phyloP scores from a whole-genome alignment of 2,888 invertebrate species.

The Cheilosia soror region DNA sequence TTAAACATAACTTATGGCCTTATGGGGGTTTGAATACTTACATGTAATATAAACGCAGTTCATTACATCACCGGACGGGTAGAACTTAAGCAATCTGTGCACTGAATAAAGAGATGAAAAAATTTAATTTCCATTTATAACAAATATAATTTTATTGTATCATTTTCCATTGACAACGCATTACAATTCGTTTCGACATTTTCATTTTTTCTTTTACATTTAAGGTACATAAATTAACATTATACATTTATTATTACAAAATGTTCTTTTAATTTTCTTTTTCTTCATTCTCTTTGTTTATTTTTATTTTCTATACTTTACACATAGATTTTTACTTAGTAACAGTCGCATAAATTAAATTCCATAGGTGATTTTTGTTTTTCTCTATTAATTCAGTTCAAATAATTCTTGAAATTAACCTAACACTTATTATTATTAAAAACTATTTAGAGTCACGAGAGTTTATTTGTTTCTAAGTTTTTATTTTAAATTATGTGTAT shows the following conservation, averaged over 20 bases:
- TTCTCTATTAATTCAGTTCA: slow-evolving; percentile 45
- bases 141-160: slow-evolving; percentile 68
- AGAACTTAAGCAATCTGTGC: too few relatives aligned
- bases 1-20: too few relatives aligned
- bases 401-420: slow-evolving; percentile 31
- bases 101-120: slow-evolving; percentile 6
- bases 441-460: slow-evolving; percentile 46
- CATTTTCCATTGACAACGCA: slow-evolving; percentile 50
- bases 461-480: slow-evolving; percentile 10
- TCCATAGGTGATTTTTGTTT: slow-evolving; percentile 40
- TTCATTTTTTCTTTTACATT: slow-evolving; percentile 41
- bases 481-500: slow-evolving; percentile 44
- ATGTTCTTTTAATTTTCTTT: not conserved
- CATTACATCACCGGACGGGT: too few relatives aligned
- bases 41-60: too few relatives aligned
- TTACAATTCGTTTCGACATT: slow-evolving; percentile 55
- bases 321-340: slow-evolving; percentile 44
- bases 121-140: slow-evolving; percentile 49
- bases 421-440: slow-evolving; percentile 34
- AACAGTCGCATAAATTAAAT: slow-evolving; percentile 60
- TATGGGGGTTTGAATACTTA: too few relatives aligned
- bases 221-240: slow-evolving; percentile 71
- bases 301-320: slow-evolving; percentile 16
- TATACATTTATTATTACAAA: slow-evolving; percentile 54
- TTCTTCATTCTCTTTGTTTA: not conserved